Base-by-base conservation (phyloP, 64 coral and sea anemone species). In the Dendrophyllia cribrosa region DNA sequence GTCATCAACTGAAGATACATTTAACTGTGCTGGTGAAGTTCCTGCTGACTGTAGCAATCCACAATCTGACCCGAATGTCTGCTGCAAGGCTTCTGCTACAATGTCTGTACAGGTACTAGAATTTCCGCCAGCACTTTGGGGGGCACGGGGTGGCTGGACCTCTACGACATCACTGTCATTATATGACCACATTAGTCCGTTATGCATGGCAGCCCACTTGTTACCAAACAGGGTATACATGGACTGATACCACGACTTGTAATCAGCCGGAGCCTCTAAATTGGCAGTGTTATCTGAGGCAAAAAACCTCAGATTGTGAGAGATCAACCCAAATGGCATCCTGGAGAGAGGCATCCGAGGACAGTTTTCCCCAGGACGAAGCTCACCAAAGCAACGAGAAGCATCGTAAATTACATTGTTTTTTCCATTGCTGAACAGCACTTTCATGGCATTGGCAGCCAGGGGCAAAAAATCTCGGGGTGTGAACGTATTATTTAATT, bases 131-230 rank as follows among this genome's bases (percentile, higher is more conserved):
- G 13, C 5, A 64, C 61, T 0, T 64, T 64, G 9, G 61, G 1
- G 17, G 17, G 9, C 17, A 17, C 19, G 12, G 19, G 61, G 61
- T 56, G 19, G 23, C 22, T 56, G 13, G 13, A 75, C 72, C 19
- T 75, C 72, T 13, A 50, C 48, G n/a, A 10, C 48, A 56, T 19
- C n/a, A 9, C 51, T 25, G 21, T 72, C 71, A 21, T 52, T 45
- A 63, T 85, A 90, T 17, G 88, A 95, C 93, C 93, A 91, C 88
- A 95, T 90, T 69, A 81, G 93, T 58, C 88, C 93, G 76, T 79
- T 50, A 24, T 95, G 80, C 43, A 95, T 72, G 58, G 63, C 14
- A 72, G 74, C 78, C 93, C 79, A 95, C 21, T 71, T 64, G 7
- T 56, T 80, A 70, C 88, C 88, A 95, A 91, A 91, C 81, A 47